Evolutionary conservation across 2,113 vertebrate genomes (phyloP).

Genomic region (Chaetops frenatus): DNA sequence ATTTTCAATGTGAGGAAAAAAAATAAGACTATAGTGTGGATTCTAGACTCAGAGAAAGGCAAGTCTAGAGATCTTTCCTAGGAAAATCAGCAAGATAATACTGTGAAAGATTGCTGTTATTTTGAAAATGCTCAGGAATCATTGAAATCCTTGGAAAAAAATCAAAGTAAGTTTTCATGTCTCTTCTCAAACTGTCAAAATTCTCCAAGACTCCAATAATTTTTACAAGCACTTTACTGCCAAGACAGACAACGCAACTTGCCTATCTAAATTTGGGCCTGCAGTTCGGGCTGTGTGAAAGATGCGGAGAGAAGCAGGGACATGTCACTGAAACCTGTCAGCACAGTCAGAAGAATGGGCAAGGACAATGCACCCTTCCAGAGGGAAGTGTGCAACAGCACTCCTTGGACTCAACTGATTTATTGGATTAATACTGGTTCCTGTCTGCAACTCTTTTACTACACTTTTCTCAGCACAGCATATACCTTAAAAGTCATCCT

Average conservation of each 20-base stretch:
- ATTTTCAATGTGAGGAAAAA: background rate
- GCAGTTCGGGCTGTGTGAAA: fast-evolving
- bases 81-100: background rate
- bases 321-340: background rate
- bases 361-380: background rate
- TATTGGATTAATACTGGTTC: background rate
- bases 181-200: background rate
- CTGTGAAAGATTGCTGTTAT: background rate
- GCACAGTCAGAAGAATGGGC: background rate
- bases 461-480: background rate
- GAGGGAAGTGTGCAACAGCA: background rate
- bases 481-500: background rate
- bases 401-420: fast-evolving
- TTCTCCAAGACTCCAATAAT: background rate
- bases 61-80: background rate
- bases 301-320: background rate
- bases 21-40: background rate
- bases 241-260: background rate
- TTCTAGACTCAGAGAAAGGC: background rate
- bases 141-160: background rate
- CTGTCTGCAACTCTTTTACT: background rate
- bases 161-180: background rate
- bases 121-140: background rate
- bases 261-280: background rate
- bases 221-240: background rate